Percentiles rank a stretch among this genome's conserved stretches.
Conservation (phyloP, 1,140 invertebrate species). For the Cryptotermes secundus region DNA sequence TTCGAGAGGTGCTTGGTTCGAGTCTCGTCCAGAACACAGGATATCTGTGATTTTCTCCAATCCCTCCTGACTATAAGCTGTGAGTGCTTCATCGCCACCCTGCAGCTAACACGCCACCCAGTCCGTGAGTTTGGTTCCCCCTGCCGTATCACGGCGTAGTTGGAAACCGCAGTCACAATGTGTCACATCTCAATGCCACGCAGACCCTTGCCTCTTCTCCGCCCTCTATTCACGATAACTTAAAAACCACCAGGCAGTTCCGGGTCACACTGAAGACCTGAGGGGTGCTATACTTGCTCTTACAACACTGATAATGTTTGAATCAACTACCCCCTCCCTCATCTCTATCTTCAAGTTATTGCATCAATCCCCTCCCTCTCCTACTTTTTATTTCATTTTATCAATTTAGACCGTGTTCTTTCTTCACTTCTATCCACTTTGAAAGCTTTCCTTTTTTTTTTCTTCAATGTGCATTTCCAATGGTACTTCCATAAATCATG, state of each 20-base stretch:
- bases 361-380: slow-evolving; percentile 16
- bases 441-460: slow-evolving; percentile 2
- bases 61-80: too few relatives aligned
- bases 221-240: neutral
- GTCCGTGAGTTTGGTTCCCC: neutral
- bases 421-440: neutral
- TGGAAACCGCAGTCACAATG: slow-evolving; percentile 14
- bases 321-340: slow-evolving; percentile 20
- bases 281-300: neutral
- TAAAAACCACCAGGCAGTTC: neutral
- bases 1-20: too few relatives aligned
- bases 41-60: too few relatives aligned
- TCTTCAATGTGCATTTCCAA: slow-evolving; percentile 24
- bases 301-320: slow-evolving; percentile 29
- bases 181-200: neutral
- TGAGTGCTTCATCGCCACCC: too few relatives aligned
- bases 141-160: neutral
- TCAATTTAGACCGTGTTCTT: slow-evolving; percentile 32
- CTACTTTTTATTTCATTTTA: slow-evolving; percentile 30
- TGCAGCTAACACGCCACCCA: too few relatives aligned
- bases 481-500: slow-evolving; percentile 33
- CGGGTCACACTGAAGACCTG: neutral
- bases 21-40: too few relatives aligned
- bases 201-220: neutral
- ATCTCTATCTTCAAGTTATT: slow-evolving; percentile 20